These are phyloP conservation scores for Nomada ferruginata DNA, from an alignment of 2,888 invertebrate genomes.

Conservation along the genomic window DNA sequence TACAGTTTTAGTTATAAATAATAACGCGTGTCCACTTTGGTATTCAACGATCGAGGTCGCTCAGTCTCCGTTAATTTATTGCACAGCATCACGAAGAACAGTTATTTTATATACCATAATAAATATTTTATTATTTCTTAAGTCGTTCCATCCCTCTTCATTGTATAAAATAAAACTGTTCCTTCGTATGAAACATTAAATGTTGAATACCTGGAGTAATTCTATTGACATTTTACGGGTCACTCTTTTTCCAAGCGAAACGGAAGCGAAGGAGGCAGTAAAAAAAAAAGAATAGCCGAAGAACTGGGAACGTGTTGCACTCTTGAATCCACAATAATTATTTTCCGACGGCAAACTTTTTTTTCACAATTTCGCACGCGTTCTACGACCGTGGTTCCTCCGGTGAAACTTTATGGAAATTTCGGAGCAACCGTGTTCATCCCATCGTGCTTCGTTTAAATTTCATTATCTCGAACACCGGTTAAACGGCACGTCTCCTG, in stretches of 20 bases:
- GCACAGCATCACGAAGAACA: neutral
- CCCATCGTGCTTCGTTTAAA: constrained; percentile 38
- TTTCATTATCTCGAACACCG: constrained; percentile 45
- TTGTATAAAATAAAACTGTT: too few species aligned
- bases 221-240: constrained; percentile 24
- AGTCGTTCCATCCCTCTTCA: neutral
- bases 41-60: neutral
- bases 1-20: neutral
- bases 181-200: neutral
- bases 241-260: constrained; percentile 16
- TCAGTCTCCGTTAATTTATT: neutral
- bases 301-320: neutral
- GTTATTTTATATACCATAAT: too few species aligned
- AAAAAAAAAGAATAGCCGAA: neutral
- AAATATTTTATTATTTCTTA: too few species aligned
- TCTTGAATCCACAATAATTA: constrained; percentile 25
- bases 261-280: neutral
- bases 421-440: constrained; percentile 11
- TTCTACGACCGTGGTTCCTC: neutral
- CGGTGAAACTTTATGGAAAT: constrained; percentile 38
- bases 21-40: constrained; percentile 1
- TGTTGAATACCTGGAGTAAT: neutral
- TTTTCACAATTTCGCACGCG: neutral
- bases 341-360: constrained; percentile 21
- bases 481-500: constrained; percentile 30